Evolutionary conservation across 2,113 vertebrate genomes (phyloP).

Genomic region (Puffinus mauretanicus): DNA sequence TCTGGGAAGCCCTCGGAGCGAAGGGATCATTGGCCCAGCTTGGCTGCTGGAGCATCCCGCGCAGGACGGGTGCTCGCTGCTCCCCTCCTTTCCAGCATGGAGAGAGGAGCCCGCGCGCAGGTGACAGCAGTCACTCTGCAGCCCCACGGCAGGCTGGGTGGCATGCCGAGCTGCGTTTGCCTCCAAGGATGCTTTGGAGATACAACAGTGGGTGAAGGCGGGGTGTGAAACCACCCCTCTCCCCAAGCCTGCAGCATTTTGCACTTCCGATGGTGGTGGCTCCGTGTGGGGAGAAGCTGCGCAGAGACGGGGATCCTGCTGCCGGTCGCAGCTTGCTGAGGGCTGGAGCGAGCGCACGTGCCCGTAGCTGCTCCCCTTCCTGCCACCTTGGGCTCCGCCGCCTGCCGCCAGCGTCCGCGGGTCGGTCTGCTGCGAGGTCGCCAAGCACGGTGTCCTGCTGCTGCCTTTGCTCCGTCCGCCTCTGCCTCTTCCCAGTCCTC

Average conservation of each 20-base stretch:
- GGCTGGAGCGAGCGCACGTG: neutral
- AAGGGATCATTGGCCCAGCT: neutral
- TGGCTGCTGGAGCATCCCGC: neutral
- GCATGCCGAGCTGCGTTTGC: neutral
- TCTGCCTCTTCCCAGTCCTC: neutral
- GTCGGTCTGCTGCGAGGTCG: neutral
- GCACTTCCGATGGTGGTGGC: accelerated
- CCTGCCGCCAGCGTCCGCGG: neutral
- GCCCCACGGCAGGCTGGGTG: accelerated
- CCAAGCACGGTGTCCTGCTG: neutral
- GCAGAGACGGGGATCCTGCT: neutral
- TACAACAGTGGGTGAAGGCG: accelerated
- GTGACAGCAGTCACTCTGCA: neutral
- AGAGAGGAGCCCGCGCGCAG: neutral
- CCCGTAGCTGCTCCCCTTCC: neutral
- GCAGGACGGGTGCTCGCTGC: neutral
- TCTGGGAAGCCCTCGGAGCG: neutral
- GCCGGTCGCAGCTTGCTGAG: accelerated
- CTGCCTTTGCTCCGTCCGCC: neutral
- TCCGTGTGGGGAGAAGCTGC: neutral
- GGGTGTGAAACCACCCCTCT: neutral
- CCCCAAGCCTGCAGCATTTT: neutral
- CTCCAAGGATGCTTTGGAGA: neutral
- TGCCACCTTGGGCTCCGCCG: neutral
- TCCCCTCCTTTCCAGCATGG: neutral